These are phyloP conservation scores for Drosophila grimshawi DNA, from an alignment of 1,140 invertebrate species.

Conservation along the genomic window DNA sequence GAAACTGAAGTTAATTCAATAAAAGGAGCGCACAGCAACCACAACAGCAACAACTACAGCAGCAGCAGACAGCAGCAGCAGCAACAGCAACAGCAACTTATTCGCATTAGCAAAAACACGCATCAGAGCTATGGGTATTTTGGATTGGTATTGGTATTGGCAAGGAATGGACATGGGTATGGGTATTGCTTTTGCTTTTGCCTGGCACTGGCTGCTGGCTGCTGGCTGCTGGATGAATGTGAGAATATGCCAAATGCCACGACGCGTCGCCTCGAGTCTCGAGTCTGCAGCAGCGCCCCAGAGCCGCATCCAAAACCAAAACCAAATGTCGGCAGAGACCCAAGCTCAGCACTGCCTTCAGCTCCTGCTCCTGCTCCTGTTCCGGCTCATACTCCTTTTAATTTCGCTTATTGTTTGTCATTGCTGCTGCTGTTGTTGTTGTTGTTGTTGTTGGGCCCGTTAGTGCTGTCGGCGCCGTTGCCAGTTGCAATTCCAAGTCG, in stretches of 20 bases:
- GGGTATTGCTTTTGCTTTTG: slow-evolving; percentile 34
- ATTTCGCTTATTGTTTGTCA: slow-evolving; percentile 71
- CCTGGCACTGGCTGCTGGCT: slow-evolving; percentile 38
- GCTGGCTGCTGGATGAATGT: slow-evolving; percentile 66
- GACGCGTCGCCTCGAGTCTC: slow-evolving; percentile 39
- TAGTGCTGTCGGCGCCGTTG: slow-evolving; percentile 29
- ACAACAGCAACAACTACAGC: slow-evolving; percentile 33
- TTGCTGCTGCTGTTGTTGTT: slow-evolving; percentile 28
- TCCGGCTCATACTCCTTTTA: slow-evolving; percentile 49
- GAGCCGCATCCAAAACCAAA: slow-evolving; percentile 28
- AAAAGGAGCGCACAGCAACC: slow-evolving; percentile 49
- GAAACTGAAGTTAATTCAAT: slow-evolving; percentile 76
- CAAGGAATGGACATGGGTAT: slow-evolving; percentile 28
- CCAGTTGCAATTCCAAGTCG: slow-evolving; percentile 35
- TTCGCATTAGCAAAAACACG: slow-evolving; percentile 79
- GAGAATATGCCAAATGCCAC: slow-evolving; percentile 78
- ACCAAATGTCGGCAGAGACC: slow-evolving; percentile 35
- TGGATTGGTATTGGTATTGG: slow-evolving; percentile 23
- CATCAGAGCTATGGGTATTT: slow-evolving; percentile 46
- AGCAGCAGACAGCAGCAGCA: slow-evolving; percentile 19
- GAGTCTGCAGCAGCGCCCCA: slow-evolving; percentile 20
- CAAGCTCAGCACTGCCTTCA: slow-evolving; percentile 10
- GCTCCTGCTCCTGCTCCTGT: slow-evolving; percentile 7
- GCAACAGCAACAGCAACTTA: slow-evolving; percentile 63
- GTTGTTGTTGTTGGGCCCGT: slow-evolving; percentile 27